phyloP scores from a whole-genome alignment of 2,113 vertebrate genomes.

The Etheostoma cragini region DNA sequence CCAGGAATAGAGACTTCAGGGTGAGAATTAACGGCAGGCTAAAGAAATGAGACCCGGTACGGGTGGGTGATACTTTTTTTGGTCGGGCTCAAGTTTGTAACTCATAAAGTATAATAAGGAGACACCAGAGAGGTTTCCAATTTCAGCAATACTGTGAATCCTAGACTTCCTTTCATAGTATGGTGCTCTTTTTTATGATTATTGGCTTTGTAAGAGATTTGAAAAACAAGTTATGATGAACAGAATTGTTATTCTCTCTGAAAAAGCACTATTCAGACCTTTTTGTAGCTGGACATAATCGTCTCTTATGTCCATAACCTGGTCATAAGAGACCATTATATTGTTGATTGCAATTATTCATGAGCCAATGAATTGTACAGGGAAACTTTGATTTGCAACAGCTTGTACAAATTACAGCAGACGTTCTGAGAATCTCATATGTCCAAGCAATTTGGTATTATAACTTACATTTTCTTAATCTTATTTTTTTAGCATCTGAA shows the following conservation, averaged over 20 bases:
- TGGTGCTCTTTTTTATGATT: neutral
- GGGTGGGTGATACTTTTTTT: neutral
- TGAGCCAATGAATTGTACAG: too few relatives aligned
- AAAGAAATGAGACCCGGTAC: slow-evolving; percentile 24
- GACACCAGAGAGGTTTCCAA: neutral
- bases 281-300: neutral
- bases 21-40: slow-evolving; percentile 46
- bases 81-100: slow-evolving; percentile 7
- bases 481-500: too few relatives aligned
- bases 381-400: too few relatives aligned
- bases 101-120: neutral
- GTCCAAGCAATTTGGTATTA: too few relatives aligned
- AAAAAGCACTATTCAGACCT: neutral
- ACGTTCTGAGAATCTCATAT: too few relatives aligned
- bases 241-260: too few relatives aligned
- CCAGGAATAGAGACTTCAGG: slow-evolving; percentile 20
- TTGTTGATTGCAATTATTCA: too few relatives aligned
- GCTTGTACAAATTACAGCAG: too few relatives aligned
- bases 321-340: too few relatives aligned
- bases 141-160: neutral
- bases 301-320: too few relatives aligned
- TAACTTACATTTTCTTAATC: too few relatives aligned
- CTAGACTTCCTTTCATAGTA: slow-evolving; percentile 1
- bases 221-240: neutral
- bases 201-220: neutral